Evolutionary conservation across 1,140 invertebrate genomes (phyloP), one percentile per base, ranked within the genome.

Genomic region (Lordiphosa stackelbergi): DNA sequence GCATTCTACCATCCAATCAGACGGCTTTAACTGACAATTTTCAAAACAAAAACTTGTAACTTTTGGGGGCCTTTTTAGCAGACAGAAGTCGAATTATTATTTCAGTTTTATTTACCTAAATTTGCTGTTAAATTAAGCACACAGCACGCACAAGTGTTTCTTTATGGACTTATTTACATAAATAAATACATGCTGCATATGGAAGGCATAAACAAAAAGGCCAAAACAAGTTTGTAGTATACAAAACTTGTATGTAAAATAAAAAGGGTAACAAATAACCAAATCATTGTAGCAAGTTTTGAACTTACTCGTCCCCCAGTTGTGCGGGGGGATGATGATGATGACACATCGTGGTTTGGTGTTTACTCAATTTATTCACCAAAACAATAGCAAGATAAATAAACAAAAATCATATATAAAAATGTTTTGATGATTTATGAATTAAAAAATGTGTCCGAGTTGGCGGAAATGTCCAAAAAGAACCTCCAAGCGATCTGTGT

Each of bases 61-160:
- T 31, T 31, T 1, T 1, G 1, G 28, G 6, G 28, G 6, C 28
- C 28, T 16, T 8, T 8, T 31, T 1, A 7, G 7, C 19, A 12
- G 28, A 6, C 22, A 28, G 24, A 9, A 35, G n/a, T 48, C 40
- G 53, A 51, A 58, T 59, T 81, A 69, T 81, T 79, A 53, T 79
- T 74, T 78, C 75, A 74, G 70, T 74, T 68, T 71, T 81, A 75
- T 79, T 79, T 75, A 58, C 66, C 56, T 35, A 69, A 78, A 69
- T 81, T 81, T 62, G 70, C 75, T 69, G 75, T 79, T 81, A 66
- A 61, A 74, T 70, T 78, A 81, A 69, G 59, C 62, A 59, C 40
- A 51, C 56, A 53, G 66, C 69, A 71, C 65, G 74, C 75, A 81
- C 74, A 78, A 81, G 75, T 78, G 74, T 78, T 78, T 79, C 54